phyloP scores from a whole-genome alignment of 2,888 invertebrate species.

The Drosophila diplacantha region DNA sequence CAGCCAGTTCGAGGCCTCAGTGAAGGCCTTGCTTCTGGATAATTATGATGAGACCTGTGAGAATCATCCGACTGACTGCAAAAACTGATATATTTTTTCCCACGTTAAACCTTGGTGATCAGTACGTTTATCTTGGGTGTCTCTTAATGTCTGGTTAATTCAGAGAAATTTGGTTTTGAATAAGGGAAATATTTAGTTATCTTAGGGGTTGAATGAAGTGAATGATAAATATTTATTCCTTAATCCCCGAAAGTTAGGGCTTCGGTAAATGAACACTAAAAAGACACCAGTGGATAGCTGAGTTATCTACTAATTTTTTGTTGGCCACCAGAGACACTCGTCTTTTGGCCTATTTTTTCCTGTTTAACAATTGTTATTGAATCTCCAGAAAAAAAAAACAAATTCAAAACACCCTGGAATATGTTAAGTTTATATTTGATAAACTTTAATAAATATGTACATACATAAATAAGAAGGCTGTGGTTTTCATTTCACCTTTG shows the following conservation, averaged over 20 bases:
- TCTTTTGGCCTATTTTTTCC: not conserved
- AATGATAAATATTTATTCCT: not conserved
- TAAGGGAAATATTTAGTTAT: not conserved
- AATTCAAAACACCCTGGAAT: slow-evolving; percentile 5
- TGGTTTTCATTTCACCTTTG: slow-evolving; percentile 14
- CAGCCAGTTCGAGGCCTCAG: slow-evolving; percentile 79
- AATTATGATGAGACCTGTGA: slow-evolving; percentile 85
- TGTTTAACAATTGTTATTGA: slow-evolving; percentile 1
- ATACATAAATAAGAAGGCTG: not conserved
- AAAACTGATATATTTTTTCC: slow-evolving; percentile 42
- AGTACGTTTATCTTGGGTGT: slow-evolving; percentile 13
- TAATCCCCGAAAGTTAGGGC: not conserved
- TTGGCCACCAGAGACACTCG: not conserved
- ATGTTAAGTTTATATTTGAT: slow-evolving; percentile 25
- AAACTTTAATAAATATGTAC: slow-evolving; percentile 13
- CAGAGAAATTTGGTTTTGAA: slow-evolving; percentile 2
- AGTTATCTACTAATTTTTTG: not conserved
- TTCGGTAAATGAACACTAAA: not conserved
- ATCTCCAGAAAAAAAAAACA: not conserved
- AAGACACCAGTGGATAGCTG: not conserved
- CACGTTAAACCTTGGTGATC: not conserved
- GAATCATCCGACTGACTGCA: slow-evolving; percentile 69
- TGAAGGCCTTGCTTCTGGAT: slow-evolving; percentile 80
- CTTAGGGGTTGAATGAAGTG: not conserved
- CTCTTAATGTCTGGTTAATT: slow-evolving; percentile 24